Conservation (phyloP, 2,113 vertebrate genomes). For the Probosciger aterrimus region DNA sequence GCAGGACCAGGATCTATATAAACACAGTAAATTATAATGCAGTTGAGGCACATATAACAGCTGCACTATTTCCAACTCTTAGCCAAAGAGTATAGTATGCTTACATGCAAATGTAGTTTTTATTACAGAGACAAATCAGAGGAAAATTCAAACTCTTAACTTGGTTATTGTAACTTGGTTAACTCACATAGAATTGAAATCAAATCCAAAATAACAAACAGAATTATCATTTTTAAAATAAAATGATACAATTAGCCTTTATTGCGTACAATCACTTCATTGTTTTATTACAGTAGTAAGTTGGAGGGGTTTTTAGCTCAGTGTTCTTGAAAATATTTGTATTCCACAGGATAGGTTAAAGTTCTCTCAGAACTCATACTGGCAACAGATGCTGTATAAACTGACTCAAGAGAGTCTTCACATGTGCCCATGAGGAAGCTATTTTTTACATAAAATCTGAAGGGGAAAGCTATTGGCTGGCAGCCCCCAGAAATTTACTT, state of each 20-base stretch:
- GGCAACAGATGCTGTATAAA: not conserved
- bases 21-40: not conserved
- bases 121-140: not conserved
- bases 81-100: not conserved
- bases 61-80: not conserved
- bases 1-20: not conserved
- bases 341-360: not conserved
- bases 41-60: not conserved
- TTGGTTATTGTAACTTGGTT: not conserved
- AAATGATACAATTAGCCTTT: not conserved
- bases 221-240: not conserved
- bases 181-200: not conserved
- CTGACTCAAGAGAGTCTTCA: not conserved
- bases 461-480: not conserved
- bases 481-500: not conserved
- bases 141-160: not conserved
- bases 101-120: not conserved
- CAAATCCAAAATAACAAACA: not conserved
- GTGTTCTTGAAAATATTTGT: not conserved
- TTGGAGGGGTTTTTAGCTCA: not conserved
- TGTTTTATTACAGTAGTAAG: not conserved
- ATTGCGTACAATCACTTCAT: not conserved
- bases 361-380: not conserved
- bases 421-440: not conserved
- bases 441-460: not conserved